Conservation (phyloP, 2,113 vertebrate genomes). For the Diadophis punctatus region DNA sequence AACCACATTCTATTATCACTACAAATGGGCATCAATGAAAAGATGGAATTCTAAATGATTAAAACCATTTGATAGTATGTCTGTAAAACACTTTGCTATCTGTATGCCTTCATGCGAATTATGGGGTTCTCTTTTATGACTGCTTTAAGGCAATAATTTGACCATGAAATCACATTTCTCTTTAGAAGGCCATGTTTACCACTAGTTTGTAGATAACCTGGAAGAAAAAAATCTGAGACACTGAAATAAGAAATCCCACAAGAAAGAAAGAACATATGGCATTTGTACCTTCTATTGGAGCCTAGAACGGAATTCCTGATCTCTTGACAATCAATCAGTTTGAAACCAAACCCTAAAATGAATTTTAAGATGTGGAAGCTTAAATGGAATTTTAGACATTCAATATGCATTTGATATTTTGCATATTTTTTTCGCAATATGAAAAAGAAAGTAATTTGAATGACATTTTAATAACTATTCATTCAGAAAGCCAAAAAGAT, state of each 20-base stretch:
- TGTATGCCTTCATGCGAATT: neutral
- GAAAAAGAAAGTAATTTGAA: neutral
- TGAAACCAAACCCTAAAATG: neutral
- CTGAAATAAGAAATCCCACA: neutral
- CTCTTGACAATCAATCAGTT: neutral
- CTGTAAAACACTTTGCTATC: neutral
- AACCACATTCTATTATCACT: neutral
- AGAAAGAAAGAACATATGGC: neutral
- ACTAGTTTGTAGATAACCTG: neutral
- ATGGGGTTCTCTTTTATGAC: constrained; percentile 28
- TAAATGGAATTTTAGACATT: neutral
- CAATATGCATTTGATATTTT: neutral
- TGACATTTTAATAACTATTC: constrained; percentile 1
- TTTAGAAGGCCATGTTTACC: neutral
- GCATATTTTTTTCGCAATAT: neutral
- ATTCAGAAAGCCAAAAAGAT: neutral
- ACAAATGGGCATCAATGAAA: neutral
- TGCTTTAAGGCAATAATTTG: constrained; percentile 6
- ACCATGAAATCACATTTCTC: constrained; percentile 3
- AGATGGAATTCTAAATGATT: neutral
- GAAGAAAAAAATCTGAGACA: neutral
- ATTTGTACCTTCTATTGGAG: neutral
- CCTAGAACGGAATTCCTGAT: constrained; percentile 1
- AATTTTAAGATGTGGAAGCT: neutral
- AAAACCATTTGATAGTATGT: neutral